Conservation (phyloP, 1,140 invertebrate species). For the Dryas iulia region DNA sequence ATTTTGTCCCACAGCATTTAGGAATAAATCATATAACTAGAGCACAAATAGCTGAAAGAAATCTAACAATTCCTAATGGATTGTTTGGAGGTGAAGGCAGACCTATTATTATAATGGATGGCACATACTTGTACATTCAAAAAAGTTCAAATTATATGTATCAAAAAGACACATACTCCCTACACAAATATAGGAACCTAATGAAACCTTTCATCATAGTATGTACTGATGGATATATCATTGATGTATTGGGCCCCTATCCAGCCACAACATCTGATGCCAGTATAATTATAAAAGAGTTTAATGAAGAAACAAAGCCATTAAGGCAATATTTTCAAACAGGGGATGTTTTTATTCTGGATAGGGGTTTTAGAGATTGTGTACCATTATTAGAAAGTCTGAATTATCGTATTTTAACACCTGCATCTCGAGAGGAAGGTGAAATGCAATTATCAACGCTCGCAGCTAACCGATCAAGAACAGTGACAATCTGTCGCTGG, state of each 20-base stretch:
- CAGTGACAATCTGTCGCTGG: constrained; percentile 18
- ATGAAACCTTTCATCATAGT: constrained; percentile 32
- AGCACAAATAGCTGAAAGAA: no score
- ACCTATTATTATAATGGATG: constrained; percentile 22
- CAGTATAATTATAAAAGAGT: no score
- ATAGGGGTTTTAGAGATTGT: constrained; percentile 22
- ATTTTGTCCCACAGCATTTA: no score
- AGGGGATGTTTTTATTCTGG: constrained; percentile 14
- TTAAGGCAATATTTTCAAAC: constrained; percentile 20
- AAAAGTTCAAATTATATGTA: constrained; percentile 31
- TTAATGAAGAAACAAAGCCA: not conserved
- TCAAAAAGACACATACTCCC: constrained; percentile 31
- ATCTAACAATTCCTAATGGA: constrained; percentile 34
- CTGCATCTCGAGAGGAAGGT: constrained; percentile 11
- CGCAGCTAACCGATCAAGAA: constrained; percentile 16
- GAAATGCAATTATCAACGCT: constrained; percentile 21
- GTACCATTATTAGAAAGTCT: not conserved
- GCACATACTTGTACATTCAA: constrained; percentile 22
- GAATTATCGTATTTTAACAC: not conserved
- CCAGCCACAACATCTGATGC: constrained; percentile 23
- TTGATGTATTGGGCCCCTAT: constrained; percentile 30
- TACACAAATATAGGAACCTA: constrained; percentile 28
- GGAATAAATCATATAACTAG: no score
- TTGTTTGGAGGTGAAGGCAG: constrained; percentile 12
- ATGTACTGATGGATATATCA: constrained; percentile 26